Evolutionary conservation across 2,113 vertebrate genomes (phyloP).

Genomic region (Cisticola juncidis): DNA sequence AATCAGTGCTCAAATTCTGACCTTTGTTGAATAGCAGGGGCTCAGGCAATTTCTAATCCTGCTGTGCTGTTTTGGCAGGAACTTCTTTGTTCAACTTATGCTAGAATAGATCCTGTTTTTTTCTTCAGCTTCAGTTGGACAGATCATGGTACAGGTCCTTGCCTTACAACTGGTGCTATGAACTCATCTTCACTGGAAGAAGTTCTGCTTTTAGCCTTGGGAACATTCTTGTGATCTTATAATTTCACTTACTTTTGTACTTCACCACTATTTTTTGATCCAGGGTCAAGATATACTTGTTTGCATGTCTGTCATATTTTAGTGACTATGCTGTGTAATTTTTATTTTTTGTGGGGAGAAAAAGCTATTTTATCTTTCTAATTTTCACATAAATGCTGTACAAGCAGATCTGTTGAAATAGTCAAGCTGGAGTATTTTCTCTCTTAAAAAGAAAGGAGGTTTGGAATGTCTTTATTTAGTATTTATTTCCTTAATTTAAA

Average conservation of each 20-base stretch:
- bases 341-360: background rate
- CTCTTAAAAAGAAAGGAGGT: background rate
- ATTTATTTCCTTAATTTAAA: background rate
- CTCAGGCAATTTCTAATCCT: conserved; percentile 3
- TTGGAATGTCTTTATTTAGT: background rate
- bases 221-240: background rate
- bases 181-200: background rate
- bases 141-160: background rate
- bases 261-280: background rate
- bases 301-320: background rate
- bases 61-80: background rate
- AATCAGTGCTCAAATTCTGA: background rate
- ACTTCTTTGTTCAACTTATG: background rate
- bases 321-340: background rate
- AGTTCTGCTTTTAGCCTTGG: background rate
- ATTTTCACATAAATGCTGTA: background rate
- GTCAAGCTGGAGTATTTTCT: background rate
- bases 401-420: background rate
- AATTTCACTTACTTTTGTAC: background rate
- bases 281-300: background rate
- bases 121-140: background rate
- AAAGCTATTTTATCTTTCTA: background rate
- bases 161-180: background rate
- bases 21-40: background rate
- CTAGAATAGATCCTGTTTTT: background rate